Evolutionary conservation across 2,797 vertebrate genomes (phyloP).

Genomic region (Esox lucius): DNA sequence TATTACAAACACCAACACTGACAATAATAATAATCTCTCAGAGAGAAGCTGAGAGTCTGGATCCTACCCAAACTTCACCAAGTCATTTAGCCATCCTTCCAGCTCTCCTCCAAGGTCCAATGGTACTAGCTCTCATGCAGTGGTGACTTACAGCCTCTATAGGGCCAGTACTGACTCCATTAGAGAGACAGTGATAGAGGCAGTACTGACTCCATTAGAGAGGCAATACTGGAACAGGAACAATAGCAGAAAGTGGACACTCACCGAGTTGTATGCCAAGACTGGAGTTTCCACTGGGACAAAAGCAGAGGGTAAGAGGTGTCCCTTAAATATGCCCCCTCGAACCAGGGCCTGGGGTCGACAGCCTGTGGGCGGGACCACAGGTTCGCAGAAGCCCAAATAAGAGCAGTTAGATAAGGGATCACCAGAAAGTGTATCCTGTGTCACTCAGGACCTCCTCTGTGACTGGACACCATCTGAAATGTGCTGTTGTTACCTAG

Average conservation of each 20-base stretch:
- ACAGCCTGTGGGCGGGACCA: conserved; percentile 55
- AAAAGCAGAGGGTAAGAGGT: conserved; percentile 52
- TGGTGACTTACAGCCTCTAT: neutral
- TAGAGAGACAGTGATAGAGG: conserved; percentile 26
- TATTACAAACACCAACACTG: neutral
- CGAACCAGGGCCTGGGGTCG: conserved; percentile 8
- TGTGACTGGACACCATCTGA: conserved; percentile 49
- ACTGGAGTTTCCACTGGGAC: conserved; percentile 79
- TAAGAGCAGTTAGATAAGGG: conserved; percentile 75
- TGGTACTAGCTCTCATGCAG: neutral
- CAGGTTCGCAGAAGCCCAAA: conserved; percentile 77
- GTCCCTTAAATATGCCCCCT: conserved; percentile 74
- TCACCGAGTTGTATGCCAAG: conserved; percentile 77
- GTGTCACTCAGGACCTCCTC: conserved; percentile 37
- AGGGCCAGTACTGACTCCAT: conserved; percentile 10
- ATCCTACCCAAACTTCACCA: conserved; percentile 4
- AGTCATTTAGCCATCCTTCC: conserved; percentile 24
- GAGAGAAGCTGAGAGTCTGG: conserved; percentile 6
- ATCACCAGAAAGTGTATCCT: conserved; percentile 60
- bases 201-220: conserved; percentile 10
- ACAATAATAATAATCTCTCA: conserved; percentile 4
- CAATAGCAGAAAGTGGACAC: conserved; percentile 45
- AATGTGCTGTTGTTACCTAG: conserved; percentile 53
- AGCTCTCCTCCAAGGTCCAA: neutral
- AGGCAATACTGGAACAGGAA: conserved; percentile 15